Evolutionary conservation across 2,888 invertebrate genomes (phyloP).

Genomic region (Eumerus sabulonum): DNA sequence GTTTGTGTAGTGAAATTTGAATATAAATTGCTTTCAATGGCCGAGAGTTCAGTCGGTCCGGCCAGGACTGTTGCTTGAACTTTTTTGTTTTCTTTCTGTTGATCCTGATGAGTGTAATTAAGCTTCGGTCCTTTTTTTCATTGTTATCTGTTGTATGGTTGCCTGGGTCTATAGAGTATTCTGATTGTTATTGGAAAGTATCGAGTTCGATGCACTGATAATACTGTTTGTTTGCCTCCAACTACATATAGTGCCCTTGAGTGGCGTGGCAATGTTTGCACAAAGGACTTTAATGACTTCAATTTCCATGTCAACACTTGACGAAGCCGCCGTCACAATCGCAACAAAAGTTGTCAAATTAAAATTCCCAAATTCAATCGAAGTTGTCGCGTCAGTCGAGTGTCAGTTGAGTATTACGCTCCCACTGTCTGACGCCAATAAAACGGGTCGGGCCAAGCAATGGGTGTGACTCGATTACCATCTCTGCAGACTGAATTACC

Average conservation of each 20-base stretch:
- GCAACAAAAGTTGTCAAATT: slow-evolving; percentile 50
- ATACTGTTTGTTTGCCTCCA: no score
- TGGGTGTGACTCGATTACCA: slow-evolving; percentile 57
- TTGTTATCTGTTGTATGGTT: no score
- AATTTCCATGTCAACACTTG: no score
- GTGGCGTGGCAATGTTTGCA: no score
- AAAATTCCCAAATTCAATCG: slow-evolving; percentile 50
- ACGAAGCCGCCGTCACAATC: slow-evolving; percentile 1
- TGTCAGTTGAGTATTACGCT: slow-evolving; percentile 17
- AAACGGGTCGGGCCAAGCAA: slow-evolving; percentile 22
- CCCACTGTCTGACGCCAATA: slow-evolving; percentile 44
- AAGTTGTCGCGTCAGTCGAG: slow-evolving; percentile 30
- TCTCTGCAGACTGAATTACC: slow-evolving; percentile 38
- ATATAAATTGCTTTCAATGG: slow-evolving; percentile 53
- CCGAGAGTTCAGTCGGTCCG: neutral
- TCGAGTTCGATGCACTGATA: no score
- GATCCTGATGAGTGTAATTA: slow-evolving; percentile 9
- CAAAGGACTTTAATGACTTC: no score
- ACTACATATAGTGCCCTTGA: no score
- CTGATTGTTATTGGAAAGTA: slow-evolving; percentile 11
- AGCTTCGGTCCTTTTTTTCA: slow-evolving; percentile 12
- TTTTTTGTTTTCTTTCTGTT: slow-evolving; percentile 5
- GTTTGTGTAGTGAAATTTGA: slow-evolving; percentile 41
- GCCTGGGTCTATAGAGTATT: no score
- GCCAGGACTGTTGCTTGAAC: neutral